These are phyloP conservation scores for Conus ventricosus DNA, from an alignment of 1,140 invertebrate species.

Conservation along the genomic window DNA sequence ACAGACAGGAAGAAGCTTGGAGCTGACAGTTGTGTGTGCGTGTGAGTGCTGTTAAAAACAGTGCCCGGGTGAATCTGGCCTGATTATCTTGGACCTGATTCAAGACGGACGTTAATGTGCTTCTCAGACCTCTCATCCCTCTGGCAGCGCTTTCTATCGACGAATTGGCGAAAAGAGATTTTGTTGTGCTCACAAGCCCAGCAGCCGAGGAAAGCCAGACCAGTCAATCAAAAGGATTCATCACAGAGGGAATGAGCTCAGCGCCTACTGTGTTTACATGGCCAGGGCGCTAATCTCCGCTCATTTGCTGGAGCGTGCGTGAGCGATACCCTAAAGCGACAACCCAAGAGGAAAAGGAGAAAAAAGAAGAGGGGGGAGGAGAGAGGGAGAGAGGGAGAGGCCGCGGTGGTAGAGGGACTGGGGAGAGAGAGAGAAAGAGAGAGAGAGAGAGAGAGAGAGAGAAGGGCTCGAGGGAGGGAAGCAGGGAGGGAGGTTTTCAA, in stretches of 20 bases:
- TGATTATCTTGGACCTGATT: not conserved
- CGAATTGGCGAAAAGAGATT: not conserved
- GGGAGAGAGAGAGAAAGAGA: not conserved
- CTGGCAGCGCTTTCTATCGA: not conserved
- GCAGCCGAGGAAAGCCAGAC: not conserved
- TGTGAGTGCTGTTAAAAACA: no score
- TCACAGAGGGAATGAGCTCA: constrained; percentile 7
- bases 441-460: not conserved
- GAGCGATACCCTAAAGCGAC: constrained; percentile 19
- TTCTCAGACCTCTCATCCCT: not conserved
- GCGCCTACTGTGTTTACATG: not conserved
- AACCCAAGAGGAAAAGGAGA: not conserved
- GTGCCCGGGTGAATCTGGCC: no score
- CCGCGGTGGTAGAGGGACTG: not conserved
- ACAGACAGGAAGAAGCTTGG: no score
- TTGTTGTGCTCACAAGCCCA: not conserved
- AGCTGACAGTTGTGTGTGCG: no score
- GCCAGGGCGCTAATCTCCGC: constrained; percentile 3
- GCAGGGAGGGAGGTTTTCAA: constrained; percentile 20
- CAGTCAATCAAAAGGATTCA: constrained; percentile 38
- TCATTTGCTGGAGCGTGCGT: constrained; percentile 27
- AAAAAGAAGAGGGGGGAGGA: not conserved
- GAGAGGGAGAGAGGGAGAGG: not conserved
- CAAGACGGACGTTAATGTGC: not conserved
- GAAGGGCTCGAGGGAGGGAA: not conserved